Base-by-base conservation (phyloP, 1,140 invertebrate genomes). In the Seison nebaliae region DNA sequence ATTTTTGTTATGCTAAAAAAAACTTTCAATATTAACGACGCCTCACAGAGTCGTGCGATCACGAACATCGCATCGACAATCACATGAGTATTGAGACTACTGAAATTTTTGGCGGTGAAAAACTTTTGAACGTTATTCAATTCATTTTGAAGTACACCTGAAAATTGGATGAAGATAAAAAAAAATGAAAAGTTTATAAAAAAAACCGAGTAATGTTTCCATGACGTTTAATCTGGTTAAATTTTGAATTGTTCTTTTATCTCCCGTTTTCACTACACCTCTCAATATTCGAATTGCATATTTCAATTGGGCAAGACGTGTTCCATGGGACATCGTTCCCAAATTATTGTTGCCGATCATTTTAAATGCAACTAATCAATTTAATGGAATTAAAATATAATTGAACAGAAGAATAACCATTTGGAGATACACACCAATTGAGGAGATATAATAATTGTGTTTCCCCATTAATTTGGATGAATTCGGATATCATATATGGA, bases 281-380 rank as follows among this genome's bases (percentile, higher is more conserved):
- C 52, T 42, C 28, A 60, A 43, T 18, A 60, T 35, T 8, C 55
- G 47, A 20, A 60, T 40, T 44, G 52, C 55, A 36, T 52, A 49
- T 14, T 52, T 39, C 51, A 57, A 51, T 47, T 60, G 57, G 28
- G 55, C 54, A 35, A 49, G 45, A 42, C 59, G 59, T 46, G 49
- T 59, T 11, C 55, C 54, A 22, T 55, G 50, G 1, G 56, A 55
- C 45, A 53, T 51, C 35, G 40, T 49, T 11, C 51, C 54, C 47
- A 54, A 49, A 41, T 55, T 51, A 46, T 53, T 56, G 49, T 60
- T 60, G n/a, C 57, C 57, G 45, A 8, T 52, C 47, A 43, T 54
- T 55, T 57, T 43, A 4, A 44, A 43, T 26, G 9, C 2, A 41
- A 17, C 5, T 12, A 20, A 3, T 15, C 3, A 11, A 5, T 2